These are phyloP conservation scores for Chionis minor DNA, from an alignment of 2,113 vertebrate genomes.

Conservation along the genomic window DNA sequence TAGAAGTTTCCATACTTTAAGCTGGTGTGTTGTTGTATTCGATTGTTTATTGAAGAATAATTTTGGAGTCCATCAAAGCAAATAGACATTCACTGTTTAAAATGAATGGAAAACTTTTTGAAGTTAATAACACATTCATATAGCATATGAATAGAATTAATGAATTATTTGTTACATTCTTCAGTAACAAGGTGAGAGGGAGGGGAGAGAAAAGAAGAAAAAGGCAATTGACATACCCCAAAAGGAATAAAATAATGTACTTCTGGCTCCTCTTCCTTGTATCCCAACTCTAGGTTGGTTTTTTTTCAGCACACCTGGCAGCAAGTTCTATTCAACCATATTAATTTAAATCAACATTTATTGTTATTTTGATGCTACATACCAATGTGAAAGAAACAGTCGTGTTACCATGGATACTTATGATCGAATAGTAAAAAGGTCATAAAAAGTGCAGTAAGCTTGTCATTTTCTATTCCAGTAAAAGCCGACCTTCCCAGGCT, in stretches of 20 bases:
- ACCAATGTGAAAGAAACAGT: conserved; percentile 13
- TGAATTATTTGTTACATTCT: not conserved
- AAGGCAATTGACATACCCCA: not conserved
- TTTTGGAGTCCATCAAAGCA: not conserved
- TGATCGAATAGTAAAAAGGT: conserved; percentile 19
- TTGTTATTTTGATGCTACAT: conserved; percentile 19
- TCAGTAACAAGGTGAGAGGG: not conserved
- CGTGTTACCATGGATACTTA: conserved; percentile 56
- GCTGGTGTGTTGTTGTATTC: not conserved
- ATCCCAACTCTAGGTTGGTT: not conserved
- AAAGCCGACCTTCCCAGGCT: not conserved
- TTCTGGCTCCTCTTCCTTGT: not conserved
- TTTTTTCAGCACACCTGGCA: not conserved
- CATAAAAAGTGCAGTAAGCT: not conserved
- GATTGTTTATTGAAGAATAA: not conserved
- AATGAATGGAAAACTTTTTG: not conserved
- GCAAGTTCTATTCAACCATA: not conserved
- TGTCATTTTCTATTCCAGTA: not conserved
- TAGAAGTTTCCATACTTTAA: not conserved
- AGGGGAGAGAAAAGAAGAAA: not conserved
- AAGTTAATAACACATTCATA: not conserved
- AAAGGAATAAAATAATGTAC: not conserved
- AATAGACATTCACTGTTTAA: not conserved
- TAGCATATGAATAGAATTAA: not conserved
- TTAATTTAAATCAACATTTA: conserved; percentile 18